Percentiles rank a stretch among this genome's conserved stretches.
Evolutionary conservation across 1,140 invertebrate species (phyloP).

Genomic region (Calliopsis andreniformis): DNA sequence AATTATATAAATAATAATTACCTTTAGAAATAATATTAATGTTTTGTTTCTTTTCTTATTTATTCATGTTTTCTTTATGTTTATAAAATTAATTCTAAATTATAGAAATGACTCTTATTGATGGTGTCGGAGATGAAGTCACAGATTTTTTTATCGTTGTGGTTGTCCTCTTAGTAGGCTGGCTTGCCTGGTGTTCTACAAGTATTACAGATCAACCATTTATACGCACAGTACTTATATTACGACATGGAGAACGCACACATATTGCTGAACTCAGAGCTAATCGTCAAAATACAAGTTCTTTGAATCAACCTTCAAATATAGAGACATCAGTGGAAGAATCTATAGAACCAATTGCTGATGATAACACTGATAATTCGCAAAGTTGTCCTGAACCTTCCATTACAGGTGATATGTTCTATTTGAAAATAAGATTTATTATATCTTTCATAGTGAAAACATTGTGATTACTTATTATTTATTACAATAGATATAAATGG

Average conservation of each 20-base stretch:
- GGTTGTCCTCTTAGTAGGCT: constrained; percentile 83
- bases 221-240: constrained; percentile 81
- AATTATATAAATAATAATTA: too few relatives aligned
- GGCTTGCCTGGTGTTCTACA: constrained; percentile 89
- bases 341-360: constrained; percentile 54
- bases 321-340: constrained; percentile 69
- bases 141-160: constrained; percentile 86
- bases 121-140: constrained; percentile 92
- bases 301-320: constrained; percentile 43
- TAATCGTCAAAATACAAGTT: constrained; percentile 59
- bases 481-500: constrained; percentile 47
- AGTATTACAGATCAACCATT: constrained; percentile 81
- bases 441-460: not conserved
- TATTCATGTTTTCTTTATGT: not conserved
- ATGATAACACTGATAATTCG: constrained; percentile 56
- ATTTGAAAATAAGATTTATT: constrained; percentile 16
- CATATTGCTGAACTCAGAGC: constrained; percentile 71
- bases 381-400: constrained; percentile 70
- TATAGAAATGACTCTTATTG: constrained; percentile 85
- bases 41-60: not conserved
- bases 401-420: constrained; percentile 35
- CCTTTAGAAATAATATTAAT: not conserved
- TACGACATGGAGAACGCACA: constrained; percentile 76
- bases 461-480: constrained; percentile 17
- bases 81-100: constrained; percentile 10